These are phyloP conservation scores for Intellagama lesueurii DNA, from an alignment of 2,797 vertebrate genomes.

Conservation along the genomic window DNA sequence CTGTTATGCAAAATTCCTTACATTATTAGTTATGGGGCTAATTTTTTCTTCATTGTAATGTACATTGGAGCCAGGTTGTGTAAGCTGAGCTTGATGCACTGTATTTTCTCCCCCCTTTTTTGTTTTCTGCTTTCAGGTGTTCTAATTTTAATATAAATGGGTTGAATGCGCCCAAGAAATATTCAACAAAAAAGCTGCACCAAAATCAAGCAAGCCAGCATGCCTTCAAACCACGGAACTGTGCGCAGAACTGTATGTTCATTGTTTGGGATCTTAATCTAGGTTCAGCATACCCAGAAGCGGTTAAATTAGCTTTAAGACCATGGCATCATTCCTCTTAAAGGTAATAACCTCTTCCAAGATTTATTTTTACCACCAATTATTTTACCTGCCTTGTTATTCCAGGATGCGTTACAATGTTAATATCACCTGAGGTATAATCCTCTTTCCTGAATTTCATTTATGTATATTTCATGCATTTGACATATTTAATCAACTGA, in stretches of 20 bases:
- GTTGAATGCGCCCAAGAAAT: background rate
- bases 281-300: background rate
- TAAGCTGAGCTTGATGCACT: background rate
- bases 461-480: slow-evolving; percentile 10
- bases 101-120: background rate
- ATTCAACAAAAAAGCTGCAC: background rate
- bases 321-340: background rate
- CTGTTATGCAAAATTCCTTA: too few species aligned
- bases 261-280: background rate
- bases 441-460: background rate
- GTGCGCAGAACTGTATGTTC: background rate
- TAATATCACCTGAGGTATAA: background rate
- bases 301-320: background rate
- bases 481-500: slow-evolving; percentile 18
- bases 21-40: background rate
- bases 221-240: background rate
- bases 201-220: background rate
- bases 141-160: background rate
- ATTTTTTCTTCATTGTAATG: background rate
- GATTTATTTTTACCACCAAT: background rate
- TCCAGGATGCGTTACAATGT: background rate
- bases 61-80: background rate
- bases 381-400: background rate
- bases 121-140: background rate
- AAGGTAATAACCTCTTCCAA: background rate